A percentile compares a stretch with the other conserved stretches of the same genome.
These are phyloP conservation scores for Euspilapteryx auroguttella DNA, from an alignment of 2,888 invertebrate genomes.

Conservation along the genomic window DNA sequence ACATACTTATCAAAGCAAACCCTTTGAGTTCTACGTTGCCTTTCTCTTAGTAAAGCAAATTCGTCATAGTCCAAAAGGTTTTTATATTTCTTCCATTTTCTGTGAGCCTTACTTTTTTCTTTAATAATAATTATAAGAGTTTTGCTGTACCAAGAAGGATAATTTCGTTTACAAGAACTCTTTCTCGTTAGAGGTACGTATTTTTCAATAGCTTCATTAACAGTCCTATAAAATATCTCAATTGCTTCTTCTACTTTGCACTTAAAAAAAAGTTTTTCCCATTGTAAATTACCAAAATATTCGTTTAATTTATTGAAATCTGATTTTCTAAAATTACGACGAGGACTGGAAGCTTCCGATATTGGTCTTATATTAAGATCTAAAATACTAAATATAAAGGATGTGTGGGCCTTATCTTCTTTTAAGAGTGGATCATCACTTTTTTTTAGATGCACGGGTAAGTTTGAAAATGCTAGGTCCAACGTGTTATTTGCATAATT, in stretches of 20 bases:
- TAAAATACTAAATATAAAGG: not conserved
- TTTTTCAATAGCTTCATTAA: not conserved
- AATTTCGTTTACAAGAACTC: not conserved
- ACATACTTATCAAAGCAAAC: not conserved
- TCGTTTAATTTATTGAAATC: not conserved
- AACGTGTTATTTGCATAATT: not conserved
- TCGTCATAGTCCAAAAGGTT: slow-evolving; percentile 1
- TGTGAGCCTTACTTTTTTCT: slow-evolving; percentile 1
- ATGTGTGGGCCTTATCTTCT: not conserved
- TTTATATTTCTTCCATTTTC: slow-evolving; percentile 1
- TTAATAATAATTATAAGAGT: not conserved
- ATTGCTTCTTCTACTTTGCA: no score
- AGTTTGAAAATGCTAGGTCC: slow-evolving; percentile 1
- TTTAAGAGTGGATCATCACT: not conserved
- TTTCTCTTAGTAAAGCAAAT: slow-evolving; percentile 1
- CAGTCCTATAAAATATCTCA: not conserved
- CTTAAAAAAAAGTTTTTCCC: no score
- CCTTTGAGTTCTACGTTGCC: not conserved
- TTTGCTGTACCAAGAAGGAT: not conserved
- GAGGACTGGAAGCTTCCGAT: not conserved
- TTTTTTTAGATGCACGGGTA: not conserved
- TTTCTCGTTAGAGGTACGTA: not conserved
- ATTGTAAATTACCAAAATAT: not conserved
- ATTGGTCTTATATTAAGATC: not conserved
- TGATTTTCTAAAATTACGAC: not conserved